Evolutionary conservation across 2,888 invertebrate genomes (phyloP), one percentile per base, ranked within the genome.

Genomic region (Bimastos eiseni): DNA sequence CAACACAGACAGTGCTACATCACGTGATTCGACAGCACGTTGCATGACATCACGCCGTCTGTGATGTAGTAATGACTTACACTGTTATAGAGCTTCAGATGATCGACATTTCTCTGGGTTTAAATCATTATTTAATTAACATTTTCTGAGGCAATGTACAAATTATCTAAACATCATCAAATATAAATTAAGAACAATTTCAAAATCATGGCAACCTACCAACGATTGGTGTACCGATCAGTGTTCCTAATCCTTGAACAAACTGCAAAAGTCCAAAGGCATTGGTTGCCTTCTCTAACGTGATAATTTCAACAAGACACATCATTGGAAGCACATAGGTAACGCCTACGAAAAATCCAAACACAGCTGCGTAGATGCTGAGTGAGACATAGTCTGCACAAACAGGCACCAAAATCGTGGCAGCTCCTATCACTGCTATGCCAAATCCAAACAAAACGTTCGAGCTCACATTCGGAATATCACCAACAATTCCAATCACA

Each of bases 321-420:
- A 98, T 97, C 94, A 97, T 97, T 83, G 98, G 97, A 41, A 98
- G 96, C 13, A 97, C 97, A 95, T 98, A 98, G 95, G 98, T 98
- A 91, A 97, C 98, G 33, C 97, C 97, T 93, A 98, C 97, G 95
- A 97, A 97, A 92, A 97, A 96, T 2, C 98, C 98, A 95, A 97
- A 98, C 24, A 92, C 49, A 8, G 91, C 88, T 17, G 91, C 89
- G 37, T 86, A 92, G 17, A 92, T 83, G 86, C 89, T 83, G 55
- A 93, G 90, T 19, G 38, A 41, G 8, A 49, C 41, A 89, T 91
- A 93, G n/a, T 36, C 38, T 8, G 44, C n/a, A 89, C 92, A 91
- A 34, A 92, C 84, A 17, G 93, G 93, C 36, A 93, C 91, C 24
- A 92, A 89, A 41, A 93, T 70, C 15, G 93, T 92, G 55, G 92